Percentiles rank a stretch among this genome's conserved stretches.
phyloP scores from a whole-genome alignment of 2,797 vertebrate genomes.

The Thalassophryne amazonica region DNA sequence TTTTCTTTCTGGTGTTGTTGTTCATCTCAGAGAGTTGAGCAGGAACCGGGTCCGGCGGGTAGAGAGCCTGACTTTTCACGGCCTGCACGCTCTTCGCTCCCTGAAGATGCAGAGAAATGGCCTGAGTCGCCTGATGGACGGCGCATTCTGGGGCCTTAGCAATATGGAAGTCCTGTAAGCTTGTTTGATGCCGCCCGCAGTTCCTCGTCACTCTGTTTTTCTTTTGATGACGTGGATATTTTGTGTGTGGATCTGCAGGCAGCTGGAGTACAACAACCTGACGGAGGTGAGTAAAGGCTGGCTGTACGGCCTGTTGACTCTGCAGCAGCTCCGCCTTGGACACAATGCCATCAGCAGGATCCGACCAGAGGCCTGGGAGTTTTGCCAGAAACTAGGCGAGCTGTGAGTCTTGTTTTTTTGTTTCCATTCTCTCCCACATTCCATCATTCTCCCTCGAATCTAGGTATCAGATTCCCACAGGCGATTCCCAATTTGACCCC shows the following conservation, averaged over 20 bases:
- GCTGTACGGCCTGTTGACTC: conserved; percentile 93
- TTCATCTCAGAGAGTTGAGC: conserved; percentile 85
- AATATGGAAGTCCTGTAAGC: conserved; percentile 95
- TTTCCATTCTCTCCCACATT: not conserved
- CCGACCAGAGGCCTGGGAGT: conserved; percentile 94
- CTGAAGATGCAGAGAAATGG: conserved; percentile 92
- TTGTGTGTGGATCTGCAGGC: conserved; percentile 74
- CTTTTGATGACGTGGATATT: not conserved
- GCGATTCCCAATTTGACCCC: too few species aligned
- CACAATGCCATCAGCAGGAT: conserved; percentile 93
- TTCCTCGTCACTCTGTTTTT: not conserved
- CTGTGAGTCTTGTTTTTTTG: conserved; percentile 83
- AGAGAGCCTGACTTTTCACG: conserved; percentile 93
- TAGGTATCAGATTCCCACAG: too few species aligned
- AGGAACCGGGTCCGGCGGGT: conserved; percentile 89
- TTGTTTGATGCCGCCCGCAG: not conserved
- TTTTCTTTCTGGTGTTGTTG: not conserved
- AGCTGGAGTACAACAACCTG: conserved; percentile 95
- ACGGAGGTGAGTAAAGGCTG: conserved; percentile 96
- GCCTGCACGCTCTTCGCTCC: conserved; percentile 86
- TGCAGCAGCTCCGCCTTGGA: conserved; percentile 93
- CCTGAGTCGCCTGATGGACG: conserved; percentile 90
- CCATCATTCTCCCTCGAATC: not conserved
- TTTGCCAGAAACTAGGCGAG: conserved; percentile 94
- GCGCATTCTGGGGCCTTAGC: conserved; percentile 94